A percentile compares a stretch with the other conserved stretches of the same genome.
phyloP scores from a whole-genome alignment of 2,888 invertebrate genomes.

The Mesochorus sp. region DNA sequence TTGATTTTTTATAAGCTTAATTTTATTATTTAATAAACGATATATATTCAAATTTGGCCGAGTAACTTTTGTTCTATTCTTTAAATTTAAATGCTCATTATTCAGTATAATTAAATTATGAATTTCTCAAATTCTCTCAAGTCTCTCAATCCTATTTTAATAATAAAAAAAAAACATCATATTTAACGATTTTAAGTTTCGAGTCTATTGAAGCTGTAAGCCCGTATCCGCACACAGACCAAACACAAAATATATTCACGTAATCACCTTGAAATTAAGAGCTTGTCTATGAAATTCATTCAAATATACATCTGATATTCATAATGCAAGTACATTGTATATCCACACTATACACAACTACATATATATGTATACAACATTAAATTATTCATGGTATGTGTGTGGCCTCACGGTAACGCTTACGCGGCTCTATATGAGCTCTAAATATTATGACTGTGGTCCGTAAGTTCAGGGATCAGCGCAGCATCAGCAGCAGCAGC shows the following conservation, averaged over 20 bases:
- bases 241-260: background rate
- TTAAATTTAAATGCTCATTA: no score
- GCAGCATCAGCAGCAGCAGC: no score
- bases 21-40: no score
- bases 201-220: background rate
- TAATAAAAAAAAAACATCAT: no score
- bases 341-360: background rate
- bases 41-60: no score
- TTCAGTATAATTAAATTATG: background rate
- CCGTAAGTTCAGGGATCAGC: conserved; percentile 43
- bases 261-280: background rate
- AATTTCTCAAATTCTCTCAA: background rate
- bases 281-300: background rate
- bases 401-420: conserved; percentile 20
- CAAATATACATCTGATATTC: background rate
- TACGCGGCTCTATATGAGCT: conserved; percentile 25
- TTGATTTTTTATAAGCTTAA: no score
- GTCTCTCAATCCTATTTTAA: no score
- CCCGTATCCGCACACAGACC: background rate
- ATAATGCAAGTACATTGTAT: conserved; percentile 14
- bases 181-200: no score
- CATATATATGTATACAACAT: no score
- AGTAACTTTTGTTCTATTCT: no score
- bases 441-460: conserved; percentile 61
- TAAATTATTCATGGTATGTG: background rate